These are phyloP conservation scores for Drosophila heteroneura DNA, from an alignment of 2,888 invertebrate species.

Conservation along the genomic window DNA sequence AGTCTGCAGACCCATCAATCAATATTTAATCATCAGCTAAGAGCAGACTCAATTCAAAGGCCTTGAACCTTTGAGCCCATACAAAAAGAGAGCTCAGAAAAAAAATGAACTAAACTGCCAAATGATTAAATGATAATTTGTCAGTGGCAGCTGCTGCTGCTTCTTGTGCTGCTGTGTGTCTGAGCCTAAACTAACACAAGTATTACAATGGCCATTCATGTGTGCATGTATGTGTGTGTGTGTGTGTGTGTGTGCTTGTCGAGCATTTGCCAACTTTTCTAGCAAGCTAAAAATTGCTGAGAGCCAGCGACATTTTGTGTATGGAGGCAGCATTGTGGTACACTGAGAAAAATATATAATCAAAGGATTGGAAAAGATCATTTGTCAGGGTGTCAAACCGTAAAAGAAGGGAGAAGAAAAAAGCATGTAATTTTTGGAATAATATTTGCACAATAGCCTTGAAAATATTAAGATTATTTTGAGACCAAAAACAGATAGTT, in stretches of 20 bases:
- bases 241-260: slow-evolving; percentile 23
- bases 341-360: neutral
- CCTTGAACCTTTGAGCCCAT: slow-evolving; percentile 49
- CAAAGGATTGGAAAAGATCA: neutral
- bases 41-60: slow-evolving; percentile 27
- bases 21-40: slow-evolving; percentile 51
- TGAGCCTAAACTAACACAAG: slow-evolving; percentile 50
- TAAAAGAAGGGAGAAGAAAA: neutral
- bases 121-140: slow-evolving; percentile 78
- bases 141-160: slow-evolving; percentile 60
- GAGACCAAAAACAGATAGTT: neutral
- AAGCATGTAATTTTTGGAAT: neutral
- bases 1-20: slow-evolving; percentile 39
- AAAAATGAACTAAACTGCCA: slow-evolving; percentile 40
- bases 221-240: neutral
- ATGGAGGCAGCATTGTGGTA: neutral
- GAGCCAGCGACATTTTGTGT: slow-evolving; percentile 15
- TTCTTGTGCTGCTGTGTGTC: slow-evolving; percentile 24
- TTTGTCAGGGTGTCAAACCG: neutral
- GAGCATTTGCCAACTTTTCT: slow-evolving; percentile 17
- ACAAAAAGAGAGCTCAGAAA: neutral
- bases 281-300: slow-evolving; percentile 40
- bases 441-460: rapidly evolving
- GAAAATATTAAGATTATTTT: neutral
- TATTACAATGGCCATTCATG: slow-evolving; percentile 5